Conservation (phyloP, 2,113 vertebrate genomes). For the Eptatretus burgeri region DNA sequence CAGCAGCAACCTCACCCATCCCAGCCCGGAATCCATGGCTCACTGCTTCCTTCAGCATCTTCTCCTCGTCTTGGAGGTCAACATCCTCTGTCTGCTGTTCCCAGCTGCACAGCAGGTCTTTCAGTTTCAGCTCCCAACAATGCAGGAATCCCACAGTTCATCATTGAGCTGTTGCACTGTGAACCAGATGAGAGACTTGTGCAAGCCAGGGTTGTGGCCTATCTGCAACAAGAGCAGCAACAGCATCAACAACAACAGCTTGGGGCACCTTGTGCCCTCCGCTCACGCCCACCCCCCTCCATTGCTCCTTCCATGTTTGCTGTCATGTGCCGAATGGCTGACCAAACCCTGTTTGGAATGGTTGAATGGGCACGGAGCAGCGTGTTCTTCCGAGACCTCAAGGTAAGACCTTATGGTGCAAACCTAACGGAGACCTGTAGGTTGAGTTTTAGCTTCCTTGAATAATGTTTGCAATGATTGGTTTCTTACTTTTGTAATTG, state of each 20-base stretch:
- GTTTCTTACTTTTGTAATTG: no score
- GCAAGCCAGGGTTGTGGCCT: conserved; percentile 21
- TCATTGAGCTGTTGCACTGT: conserved; percentile 19
- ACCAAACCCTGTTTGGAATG: conserved; percentile 28
- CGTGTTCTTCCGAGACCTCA: conserved; percentile 27
- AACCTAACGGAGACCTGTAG: no score
- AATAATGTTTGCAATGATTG: no score
- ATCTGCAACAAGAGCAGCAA: conserved; percentile 22
- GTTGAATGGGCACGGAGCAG: conserved; percentile 35
- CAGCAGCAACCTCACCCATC: conserved; percentile 2
- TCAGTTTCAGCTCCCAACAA: conserved; percentile 13
- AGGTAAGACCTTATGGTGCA: conserved; percentile 14
- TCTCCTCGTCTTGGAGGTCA: background rate
- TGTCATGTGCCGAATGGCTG: conserved; percentile 38
- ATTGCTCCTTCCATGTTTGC: conserved; percentile 17
- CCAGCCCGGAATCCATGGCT: background rate
- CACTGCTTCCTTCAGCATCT: background rate
- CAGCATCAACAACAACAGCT: conserved; percentile 15
- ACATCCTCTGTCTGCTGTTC: background rate
- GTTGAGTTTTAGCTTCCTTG: no score
- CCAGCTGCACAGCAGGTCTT: conserved; percentile 11
- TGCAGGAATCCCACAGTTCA: conserved; percentile 11
- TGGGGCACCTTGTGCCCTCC: conserved; percentile 27
- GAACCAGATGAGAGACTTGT: conserved; percentile 27
- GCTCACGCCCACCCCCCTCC: conserved; percentile 9